Base-by-base conservation (phyloP, 2,888 invertebrate genomes). In the Rhopalosiphum nymphaeae region DNA sequence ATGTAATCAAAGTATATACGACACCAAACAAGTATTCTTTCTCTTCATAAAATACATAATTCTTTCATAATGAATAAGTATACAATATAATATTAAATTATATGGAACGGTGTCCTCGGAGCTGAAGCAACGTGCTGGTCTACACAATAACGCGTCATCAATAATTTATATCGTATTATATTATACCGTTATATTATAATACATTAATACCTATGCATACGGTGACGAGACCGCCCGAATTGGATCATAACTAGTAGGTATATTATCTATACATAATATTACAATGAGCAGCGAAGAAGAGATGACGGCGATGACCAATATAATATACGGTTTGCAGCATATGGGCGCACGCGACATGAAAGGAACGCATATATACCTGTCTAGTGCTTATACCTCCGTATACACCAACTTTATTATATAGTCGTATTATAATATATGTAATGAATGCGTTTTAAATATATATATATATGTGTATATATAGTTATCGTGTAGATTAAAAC, bases 401-500 rank as follows among this genome's bases (percentile, higher is more conserved):
- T 36, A 78, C 16, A 21, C 21, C 78, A 36, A 78, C 36, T 78
- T 78, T 78, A 78, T 78, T 78, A 78, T 78, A 78, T 21, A 78
- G 67, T 67, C 67, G n/a, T 67, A 36, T n/a, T 36, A 36, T 78
- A 67, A 16, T 67, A 67, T 67, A 67, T 67, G n/a, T n/a, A 67
- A 67, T n/a, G 67, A n/a, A n/a, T 67, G 36, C 26, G 21, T 36
- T 21, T 21, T 67, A 29, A 13, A 21, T 36, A 36, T 78, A 42
- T 7, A 78, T 78, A 78, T n/a, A n/a, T n/a, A n/a, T n/a, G n/a
- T n/a, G n/a, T n/a, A 36, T 78, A 42, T 7, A 78, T 78, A 78
- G 87, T 21, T 42, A 56, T 57, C 11, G 42, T 42, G 42, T 44
- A 61, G 57, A 92, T 92, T 92, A 61, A 91, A 91, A 92, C 46